Evolutionary conservation across 2,113 vertebrate species (phyloP).

Genomic region (Burhinus bistriatus): DNA sequence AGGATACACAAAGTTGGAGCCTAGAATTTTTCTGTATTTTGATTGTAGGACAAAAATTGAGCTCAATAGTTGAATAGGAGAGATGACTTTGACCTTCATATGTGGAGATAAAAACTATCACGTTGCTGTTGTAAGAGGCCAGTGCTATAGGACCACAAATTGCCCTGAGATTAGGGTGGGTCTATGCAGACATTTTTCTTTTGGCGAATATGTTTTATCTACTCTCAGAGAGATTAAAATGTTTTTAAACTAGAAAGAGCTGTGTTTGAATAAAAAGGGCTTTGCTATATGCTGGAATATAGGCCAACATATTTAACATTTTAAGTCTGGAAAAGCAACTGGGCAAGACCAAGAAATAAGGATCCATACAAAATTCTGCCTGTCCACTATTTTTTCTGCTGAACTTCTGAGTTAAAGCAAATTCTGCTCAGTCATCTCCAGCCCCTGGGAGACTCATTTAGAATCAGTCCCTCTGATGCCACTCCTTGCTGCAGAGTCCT

Average conservation of each 20-base stretch:
- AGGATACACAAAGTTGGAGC: neutral
- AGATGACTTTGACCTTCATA: neutral
- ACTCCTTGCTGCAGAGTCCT: neutral
- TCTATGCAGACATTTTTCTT: neutral
- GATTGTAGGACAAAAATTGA: neutral
- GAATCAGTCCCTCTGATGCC: neutral
- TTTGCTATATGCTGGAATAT: neutral
- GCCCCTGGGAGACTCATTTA: neutral
- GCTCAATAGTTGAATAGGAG: neutral
- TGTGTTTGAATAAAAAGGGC: neutral
- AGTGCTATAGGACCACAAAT: neutral
- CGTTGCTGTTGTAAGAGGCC: neutral
- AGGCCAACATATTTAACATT: neutral
- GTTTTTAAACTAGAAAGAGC: neutral
- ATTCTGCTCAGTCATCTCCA: neutral
- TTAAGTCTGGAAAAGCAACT: neutral
- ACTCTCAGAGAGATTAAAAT: neutral
- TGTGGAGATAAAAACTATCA: neutral
- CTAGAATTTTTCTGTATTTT: neutral
- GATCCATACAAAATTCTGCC: neutral
- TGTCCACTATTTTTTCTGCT: neutral
- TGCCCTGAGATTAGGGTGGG: neutral
- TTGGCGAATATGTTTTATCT: neutral
- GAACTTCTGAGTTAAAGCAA: neutral
- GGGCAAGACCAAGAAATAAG: neutral